phyloP scores from a whole-genome alignment of 1,140 invertebrate species.

The Xylocopa sonorina region DNA sequence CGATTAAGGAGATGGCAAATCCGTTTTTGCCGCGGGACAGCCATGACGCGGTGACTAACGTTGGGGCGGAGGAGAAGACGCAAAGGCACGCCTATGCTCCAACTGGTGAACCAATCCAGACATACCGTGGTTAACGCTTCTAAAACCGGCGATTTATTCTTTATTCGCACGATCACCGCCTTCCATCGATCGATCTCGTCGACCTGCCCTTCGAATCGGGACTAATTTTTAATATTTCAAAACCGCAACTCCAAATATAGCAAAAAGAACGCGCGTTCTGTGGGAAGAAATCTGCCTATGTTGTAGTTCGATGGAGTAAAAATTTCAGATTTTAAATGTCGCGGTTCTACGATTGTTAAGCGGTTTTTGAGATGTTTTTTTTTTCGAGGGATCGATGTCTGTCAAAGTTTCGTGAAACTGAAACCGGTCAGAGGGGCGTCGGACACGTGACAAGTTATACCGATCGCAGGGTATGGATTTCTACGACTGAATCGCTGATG shows the following conservation, averaged over 20 bases:
- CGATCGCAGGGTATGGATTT: conserved; percentile 47
- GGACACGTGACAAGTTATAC: background rate
- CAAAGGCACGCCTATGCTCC: conserved; percentile 73
- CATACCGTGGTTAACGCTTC: conserved; percentile 49
- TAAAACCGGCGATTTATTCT: conserved; percentile 60
- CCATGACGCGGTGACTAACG: conserved; percentile 69
- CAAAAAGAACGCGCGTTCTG: too few species aligned
- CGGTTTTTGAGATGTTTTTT: background rate
- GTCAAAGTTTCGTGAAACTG: background rate
- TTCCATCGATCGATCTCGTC: background rate
- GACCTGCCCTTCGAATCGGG: too few species aligned
- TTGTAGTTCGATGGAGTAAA: too few species aligned
- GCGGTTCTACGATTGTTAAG: background rate
- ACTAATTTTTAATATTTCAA: too few species aligned
- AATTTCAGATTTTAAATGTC: too few species aligned
- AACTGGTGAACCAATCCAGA: conserved; percentile 70
- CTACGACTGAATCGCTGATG: conserved; percentile 36
- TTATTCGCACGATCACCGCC: conserved; percentile 21
- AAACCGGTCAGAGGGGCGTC: background rate
- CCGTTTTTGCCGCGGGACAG: conserved; percentile 70
- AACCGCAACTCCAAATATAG: too few species aligned
- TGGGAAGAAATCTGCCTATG: too few species aligned
- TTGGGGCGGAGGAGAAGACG: conserved; percentile 73
- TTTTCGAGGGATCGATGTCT: background rate
- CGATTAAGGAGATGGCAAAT: conserved; percentile 55